Percentiles rank a stretch among this genome's conserved stretches.
Conservation (phyloP, 2,888 invertebrate genomes). For the Serripes groenlandicus region DNA sequence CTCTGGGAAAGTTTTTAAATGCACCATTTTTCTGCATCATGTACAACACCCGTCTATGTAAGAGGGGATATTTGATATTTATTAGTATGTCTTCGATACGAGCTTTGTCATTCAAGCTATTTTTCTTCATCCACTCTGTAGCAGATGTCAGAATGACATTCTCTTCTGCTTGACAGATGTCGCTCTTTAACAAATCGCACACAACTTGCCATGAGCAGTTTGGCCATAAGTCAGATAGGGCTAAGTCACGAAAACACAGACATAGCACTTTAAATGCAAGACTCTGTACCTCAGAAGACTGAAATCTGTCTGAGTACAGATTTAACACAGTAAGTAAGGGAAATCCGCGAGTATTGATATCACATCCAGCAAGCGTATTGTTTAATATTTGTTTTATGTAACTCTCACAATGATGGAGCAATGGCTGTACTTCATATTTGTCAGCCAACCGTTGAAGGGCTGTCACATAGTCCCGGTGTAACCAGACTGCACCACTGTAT, state of each 20-base stretch:
- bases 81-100: slow-evolving; percentile 81
- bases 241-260: slow-evolving; percentile 77
- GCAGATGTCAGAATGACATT: slow-evolving; percentile 81
- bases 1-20: slow-evolving; percentile 82
- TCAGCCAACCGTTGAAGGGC: slow-evolving; percentile 83
- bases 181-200: slow-evolving; percentile 77
- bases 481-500: slow-evolving; percentile 84
- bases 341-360: slow-evolving; percentile 70
- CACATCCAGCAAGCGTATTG: slow-evolving; percentile 64
- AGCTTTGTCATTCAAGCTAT: slow-evolving; percentile 79
- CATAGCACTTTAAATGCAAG: slow-evolving; percentile 80
- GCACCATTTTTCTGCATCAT: slow-evolving; percentile 82
- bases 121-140: slow-evolving; percentile 84
- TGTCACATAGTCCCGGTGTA: slow-evolving; percentile 83
- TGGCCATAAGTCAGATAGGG: slow-evolving; percentile 75
- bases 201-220: slow-evolving; percentile 77
- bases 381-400: slow-evolving; percentile 81
- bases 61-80: slow-evolving; percentile 81
- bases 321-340: slow-evolving; percentile 68
- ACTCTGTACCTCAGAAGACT: slow-evolving; percentile 71
- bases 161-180: slow-evolving; percentile 80
- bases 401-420: slow-evolving; percentile 82
- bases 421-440: slow-evolving; percentile 81
- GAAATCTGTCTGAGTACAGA: slow-evolving; percentile 69
- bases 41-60: slow-evolving; percentile 80